Base-by-base conservation (phyloP, 2,113 vertebrate species). In the Cyprinodon brontotheroides region DNA sequence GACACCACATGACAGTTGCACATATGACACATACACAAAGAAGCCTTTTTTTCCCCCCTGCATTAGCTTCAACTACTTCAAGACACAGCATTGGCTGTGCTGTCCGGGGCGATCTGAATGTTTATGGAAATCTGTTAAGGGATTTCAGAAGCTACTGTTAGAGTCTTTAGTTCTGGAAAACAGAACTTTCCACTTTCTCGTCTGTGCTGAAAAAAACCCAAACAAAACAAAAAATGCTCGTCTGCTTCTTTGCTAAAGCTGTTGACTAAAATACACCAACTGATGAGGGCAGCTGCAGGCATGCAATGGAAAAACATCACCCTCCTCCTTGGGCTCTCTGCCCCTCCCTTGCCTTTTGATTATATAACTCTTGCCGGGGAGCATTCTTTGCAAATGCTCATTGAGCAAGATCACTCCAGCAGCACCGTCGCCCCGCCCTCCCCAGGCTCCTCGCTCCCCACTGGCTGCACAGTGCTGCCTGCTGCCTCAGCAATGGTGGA, bases 311-410 rank as follows among this genome's bases (percentile, higher is more conserved):
- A 95, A 94, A 91, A 90, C 84, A 81, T 73, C 72, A 70, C 74
- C 50, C 78, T 74, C 74, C 80, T 80, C 75, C 74, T 79, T 71
- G 65, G 74, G 67, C 82, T 78, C 89, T 80, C 78, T 79, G 73
- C 91, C 87, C 89, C 86, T 83, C 86, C 87, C 86, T 78, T 73
- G 7, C 75, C 77, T 84, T 77, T 50, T 61, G 79, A 92, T 95
- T 95, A 95, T 94, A 94, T 95, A 95, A 95, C 94, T 89, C 87
- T 71, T 48, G 90, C 94, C 93, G 94, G 93, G 83, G 86, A 91
- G 91, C 93, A 92, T 94, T 93, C 92, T 90, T 90, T 85, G 89
- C 89, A 92, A n/a, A 87, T 89, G 86, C 88, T 92, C 91, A 92
- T 91, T 93, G 88, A 92, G 86, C 79, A 68, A 61, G 88, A 90